Percentiles rank a stretch among this genome's conserved stretches.
Evolutionary conservation across 2,797 vertebrate genomes (phyloP).

Genomic region (Protonibea diacanthus): DNA sequence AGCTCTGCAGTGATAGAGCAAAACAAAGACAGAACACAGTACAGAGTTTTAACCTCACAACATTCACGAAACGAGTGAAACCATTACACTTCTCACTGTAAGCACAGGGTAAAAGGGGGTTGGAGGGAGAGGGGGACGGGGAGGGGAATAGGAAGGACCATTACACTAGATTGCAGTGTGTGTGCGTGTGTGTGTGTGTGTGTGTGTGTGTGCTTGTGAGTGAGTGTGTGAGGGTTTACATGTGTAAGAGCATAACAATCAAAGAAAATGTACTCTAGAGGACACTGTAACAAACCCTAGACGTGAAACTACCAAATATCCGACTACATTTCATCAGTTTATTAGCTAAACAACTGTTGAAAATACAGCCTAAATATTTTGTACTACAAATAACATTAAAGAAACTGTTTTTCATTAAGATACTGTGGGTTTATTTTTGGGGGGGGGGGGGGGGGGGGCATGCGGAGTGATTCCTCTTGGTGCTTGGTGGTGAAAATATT

Average conservation of each 20-base stretch:
- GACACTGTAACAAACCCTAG: constrained; percentile 41
- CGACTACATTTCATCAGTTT: constrained; percentile 34
- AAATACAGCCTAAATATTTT: constrained; percentile 23
- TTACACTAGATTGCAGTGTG: constrained; percentile 69
- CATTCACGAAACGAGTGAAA: constrained; percentile 85
- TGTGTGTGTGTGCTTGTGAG: constrained; percentile 4
- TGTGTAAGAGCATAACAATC: constrained; percentile 55
- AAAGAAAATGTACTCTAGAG: constrained; percentile 43
- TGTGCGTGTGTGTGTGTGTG: constrained; percentile 25
- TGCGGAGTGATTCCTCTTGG: constrained; percentile 21
- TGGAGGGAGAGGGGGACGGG: constrained; percentile 53
- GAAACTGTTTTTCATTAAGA: constrained; percentile 1
- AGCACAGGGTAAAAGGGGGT: constrained; percentile 75
- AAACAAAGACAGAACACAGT: constrained; percentile 93
- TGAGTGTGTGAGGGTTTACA: constrained; percentile 33
- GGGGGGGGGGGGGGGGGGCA: neutral
- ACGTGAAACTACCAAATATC: constrained; percentile 29
- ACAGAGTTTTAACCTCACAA: constrained; percentile 89
- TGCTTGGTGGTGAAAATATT: constrained; percentile 17
- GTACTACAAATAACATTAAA: constrained; percentile 33
- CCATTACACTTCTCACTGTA: constrained; percentile 81
- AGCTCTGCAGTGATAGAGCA: constrained; percentile 92
- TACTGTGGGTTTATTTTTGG: neutral
- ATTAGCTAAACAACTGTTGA: constrained; percentile 19
- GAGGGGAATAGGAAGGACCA: constrained; percentile 61